Evolutionary conservation across 35 echinoderm and acorn worm species (phyloP).

Genomic region (Patiria miniata): DNA sequence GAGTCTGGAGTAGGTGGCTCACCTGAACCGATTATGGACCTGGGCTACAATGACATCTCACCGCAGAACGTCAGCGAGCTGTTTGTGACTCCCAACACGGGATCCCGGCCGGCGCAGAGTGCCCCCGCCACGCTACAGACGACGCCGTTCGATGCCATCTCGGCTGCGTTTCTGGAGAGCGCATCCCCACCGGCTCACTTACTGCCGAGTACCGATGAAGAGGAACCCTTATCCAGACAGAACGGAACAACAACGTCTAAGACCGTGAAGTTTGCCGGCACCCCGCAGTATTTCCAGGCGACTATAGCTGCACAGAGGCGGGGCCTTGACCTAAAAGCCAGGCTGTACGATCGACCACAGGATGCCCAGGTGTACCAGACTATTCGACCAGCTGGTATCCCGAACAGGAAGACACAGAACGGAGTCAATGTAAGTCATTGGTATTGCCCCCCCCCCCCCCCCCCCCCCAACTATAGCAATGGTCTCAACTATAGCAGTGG

Average conservation of each 20-base stretch:
- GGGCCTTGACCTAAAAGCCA: constrained; percentile 82
- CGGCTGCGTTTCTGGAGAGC: constrained; percentile 21
- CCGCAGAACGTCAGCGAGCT: constrained; percentile 18
- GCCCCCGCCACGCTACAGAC: constrained; percentile 68
- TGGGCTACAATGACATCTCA: neutral
- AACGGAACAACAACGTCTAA: constrained; percentile 9
- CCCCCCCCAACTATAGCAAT: neutral
- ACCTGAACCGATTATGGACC: constrained; percentile 20
- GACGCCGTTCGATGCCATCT: constrained; percentile 30
- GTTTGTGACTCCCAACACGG: neutral
- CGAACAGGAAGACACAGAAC: neutral
- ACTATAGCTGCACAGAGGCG: constrained; percentile 57
- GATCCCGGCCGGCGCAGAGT: constrained; percentile 58
- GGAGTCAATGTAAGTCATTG: constrained; percentile 9
- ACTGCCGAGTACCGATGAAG: neutral
- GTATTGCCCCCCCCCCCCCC: no score
- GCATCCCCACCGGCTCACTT: constrained; percentile 13
- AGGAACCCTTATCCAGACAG: constrained; percentile 9
- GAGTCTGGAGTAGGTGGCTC: constrained; percentile 32
- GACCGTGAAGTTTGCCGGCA: constrained; percentile 62
- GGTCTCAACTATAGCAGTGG: neutral
- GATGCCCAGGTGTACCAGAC: constrained; percentile 86
- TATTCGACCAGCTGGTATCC: constrained; percentile 31
- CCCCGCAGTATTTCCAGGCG: constrained; percentile 76
- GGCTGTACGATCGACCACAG: constrained; percentile 87